Evolutionary conservation across 1,140 invertebrate genomes (phyloP).

Genomic region (Alviniconcha marisindica): DNA sequence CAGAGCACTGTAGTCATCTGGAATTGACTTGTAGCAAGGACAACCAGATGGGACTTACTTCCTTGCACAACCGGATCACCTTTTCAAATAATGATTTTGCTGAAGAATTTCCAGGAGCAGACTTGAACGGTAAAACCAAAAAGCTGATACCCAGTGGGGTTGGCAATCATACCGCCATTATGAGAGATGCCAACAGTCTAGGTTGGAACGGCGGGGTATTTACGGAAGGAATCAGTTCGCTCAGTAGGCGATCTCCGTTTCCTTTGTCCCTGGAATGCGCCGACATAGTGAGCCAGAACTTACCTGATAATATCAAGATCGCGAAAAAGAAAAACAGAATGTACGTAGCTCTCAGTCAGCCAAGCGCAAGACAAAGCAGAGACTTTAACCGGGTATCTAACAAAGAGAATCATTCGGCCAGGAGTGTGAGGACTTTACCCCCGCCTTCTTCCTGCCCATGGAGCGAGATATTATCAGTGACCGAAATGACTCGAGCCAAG

Average conservation of each 20-base stretch:
- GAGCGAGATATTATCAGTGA: not conserved
- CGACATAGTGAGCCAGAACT: conserved; percentile 16
- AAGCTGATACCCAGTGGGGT: too few relatives aligned
- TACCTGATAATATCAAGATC: not conserved
- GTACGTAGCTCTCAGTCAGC: conserved; percentile 2
- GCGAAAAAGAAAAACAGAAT: not conserved
- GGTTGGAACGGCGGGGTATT: not conserved
- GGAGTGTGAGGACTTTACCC: conserved; percentile 13
- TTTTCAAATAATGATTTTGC: too few relatives aligned
- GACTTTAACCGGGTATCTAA: too few relatives aligned
- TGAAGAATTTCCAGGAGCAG: too few relatives aligned
- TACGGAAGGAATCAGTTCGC: conserved; percentile 16
- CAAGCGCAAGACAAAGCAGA: too few relatives aligned
- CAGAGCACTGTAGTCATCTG: conserved; percentile 7
- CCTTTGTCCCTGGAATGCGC: not conserved
- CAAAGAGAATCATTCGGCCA: conserved; percentile 7
- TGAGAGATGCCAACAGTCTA: not conserved
- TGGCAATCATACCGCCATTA: too few relatives aligned
- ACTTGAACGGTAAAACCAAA: too few relatives aligned
- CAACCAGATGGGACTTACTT: too few relatives aligned
- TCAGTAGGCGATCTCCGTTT: not conserved
- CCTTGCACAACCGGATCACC: too few relatives aligned
- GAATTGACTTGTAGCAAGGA: too few relatives aligned
- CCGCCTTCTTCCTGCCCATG: conserved; percentile 1
- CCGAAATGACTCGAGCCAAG: not conserved